Percentiles rank a stretch among this genome's conserved stretches.
These are phyloP conservation scores for Pinctada fucata DNA, from an alignment of 2,888 invertebrate species.

Conservation along the genomic window DNA sequence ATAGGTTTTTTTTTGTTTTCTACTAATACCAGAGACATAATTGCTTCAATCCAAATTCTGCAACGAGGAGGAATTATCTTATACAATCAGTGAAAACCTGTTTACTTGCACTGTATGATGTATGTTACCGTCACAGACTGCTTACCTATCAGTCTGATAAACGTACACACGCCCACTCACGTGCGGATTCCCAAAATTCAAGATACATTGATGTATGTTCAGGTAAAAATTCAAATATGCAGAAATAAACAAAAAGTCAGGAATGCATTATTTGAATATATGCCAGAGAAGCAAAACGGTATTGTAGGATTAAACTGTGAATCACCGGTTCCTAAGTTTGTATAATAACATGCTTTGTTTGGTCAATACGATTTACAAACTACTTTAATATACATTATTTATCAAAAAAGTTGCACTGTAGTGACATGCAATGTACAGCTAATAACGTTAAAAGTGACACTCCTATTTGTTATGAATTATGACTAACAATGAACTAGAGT, in stretches of 20 bases:
- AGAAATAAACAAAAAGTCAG: background rate
- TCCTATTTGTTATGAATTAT: too few species aligned
- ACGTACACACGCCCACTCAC: constrained; percentile 1
- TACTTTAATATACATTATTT: background rate
- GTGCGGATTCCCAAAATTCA: background rate
- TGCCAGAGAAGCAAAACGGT: background rate
- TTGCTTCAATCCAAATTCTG: too few species aligned
- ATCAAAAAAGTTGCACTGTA: background rate
- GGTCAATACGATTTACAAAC: background rate
- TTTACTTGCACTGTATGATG: too few species aligned
- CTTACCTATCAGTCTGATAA: too few species aligned
- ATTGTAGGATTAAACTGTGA: background rate
- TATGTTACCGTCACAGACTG: too few species aligned
- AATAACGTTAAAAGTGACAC: too few species aligned
- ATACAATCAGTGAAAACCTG: too few species aligned
- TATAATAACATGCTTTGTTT: too few species aligned
- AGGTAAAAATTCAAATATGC: background rate
- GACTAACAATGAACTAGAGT: too few species aligned
- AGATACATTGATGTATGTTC: background rate
- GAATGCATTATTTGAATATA: constrained; percentile 1
- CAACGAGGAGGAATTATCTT: too few species aligned
- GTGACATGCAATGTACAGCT: background rate
- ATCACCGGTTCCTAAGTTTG: background rate
- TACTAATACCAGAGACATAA: too few species aligned
- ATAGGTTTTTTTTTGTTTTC: too few species aligned